Base-by-base conservation (phyloP, 1,140 invertebrate genomes). In the Zaprionus kolodkinae region DNA sequence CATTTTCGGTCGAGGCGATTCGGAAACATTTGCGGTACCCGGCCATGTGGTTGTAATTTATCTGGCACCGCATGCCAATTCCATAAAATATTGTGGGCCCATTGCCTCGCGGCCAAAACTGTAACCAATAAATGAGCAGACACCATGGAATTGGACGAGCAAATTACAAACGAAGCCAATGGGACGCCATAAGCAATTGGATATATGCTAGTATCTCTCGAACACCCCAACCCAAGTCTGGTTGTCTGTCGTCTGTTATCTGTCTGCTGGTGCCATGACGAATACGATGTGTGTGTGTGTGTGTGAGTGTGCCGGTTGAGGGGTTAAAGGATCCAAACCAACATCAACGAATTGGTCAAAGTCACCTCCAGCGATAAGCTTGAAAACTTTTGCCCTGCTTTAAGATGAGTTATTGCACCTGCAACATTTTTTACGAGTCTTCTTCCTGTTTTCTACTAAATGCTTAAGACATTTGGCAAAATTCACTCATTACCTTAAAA, bases 121-220 rank as follows among this genome's bases (percentile, higher is more conserved):
- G 33, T 38, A 33, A 17, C 66, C 66, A 74, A 74, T 74, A 70
- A 74, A 67, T 67, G 43, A 40, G 57, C 40, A 35, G 21, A 60
- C 45, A 45, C 15, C n/a, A 25, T 67, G 35, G 36, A 74, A 69
- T 61, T 69, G 63, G 57, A 30, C 43, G 73, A 27, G 68, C 45
- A 76, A 78, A 78, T 78, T 72, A 72, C 62, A 76, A 67, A 67
- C 43, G 38, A 68, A 64, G 68, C 69, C 74, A 77, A 69, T 68
- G 77, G 55, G 60, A 77, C 40, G 77, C 77, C 77, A 69, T 68
- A 65, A 69, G 74, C 69, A 79, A 79, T 79, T 76, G 35, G 27
- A 54, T 69, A 40, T 27, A 30, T 35, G 36, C 38, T 57, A 17
- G 36, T 38, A 50, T 25, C 45, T 1, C 10, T 0, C 45, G 21